Evolutionary conservation across 2,797 vertebrate species (phyloP), one percentile per base, ranked within the genome.

Genomic region (Falco concolor): DNA sequence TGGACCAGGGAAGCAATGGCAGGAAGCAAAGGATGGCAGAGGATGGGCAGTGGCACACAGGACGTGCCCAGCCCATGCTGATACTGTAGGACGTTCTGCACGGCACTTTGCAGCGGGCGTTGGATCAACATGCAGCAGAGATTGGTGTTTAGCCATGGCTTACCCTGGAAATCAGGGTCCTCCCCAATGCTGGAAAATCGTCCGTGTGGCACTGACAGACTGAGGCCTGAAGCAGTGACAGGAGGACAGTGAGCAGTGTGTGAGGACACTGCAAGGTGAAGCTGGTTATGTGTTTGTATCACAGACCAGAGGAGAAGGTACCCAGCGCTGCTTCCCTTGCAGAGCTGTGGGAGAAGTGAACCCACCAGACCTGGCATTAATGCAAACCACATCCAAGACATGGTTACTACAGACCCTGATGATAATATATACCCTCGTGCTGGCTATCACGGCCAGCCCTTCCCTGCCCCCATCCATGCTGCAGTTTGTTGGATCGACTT

Each of bases 31-130:
- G 22, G 5, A 20, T 54, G 52, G 54, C 34, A 49, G 16, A 60
- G 16, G 38, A 13, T 15, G 19, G 32, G 21, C 23, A 76, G 52
- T 40, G 42, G 30, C 20, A 54, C 13, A 8, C 16, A 24, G 6
- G n/a, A 34, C 1, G 1, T 1, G 0, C 22, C 64, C 34, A 61
- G 16, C 32, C 17, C 38, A 14, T 23, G 27, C 13, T 30, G 17
- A 45, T 25, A 14, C 20, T 27, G 24, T 16, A n/a, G 28, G 24
- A 13, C 32, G 50, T 10, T 68, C 50, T 50, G 12, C 63, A 63
- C 10, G 18, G 17, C 44, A 45, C 17, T 20, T 63, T 7, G 3
- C 73, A 30, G 20, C 2, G 4, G 40, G 30, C 77, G 5, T 34
- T 72, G 73, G 45, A 59, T 59, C 59, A 8, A 6, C 4, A 8